These are phyloP conservation scores for Hypothenemus hampei DNA, from an alignment of 1,140 invertebrate genomes.

Conservation along the genomic window DNA sequence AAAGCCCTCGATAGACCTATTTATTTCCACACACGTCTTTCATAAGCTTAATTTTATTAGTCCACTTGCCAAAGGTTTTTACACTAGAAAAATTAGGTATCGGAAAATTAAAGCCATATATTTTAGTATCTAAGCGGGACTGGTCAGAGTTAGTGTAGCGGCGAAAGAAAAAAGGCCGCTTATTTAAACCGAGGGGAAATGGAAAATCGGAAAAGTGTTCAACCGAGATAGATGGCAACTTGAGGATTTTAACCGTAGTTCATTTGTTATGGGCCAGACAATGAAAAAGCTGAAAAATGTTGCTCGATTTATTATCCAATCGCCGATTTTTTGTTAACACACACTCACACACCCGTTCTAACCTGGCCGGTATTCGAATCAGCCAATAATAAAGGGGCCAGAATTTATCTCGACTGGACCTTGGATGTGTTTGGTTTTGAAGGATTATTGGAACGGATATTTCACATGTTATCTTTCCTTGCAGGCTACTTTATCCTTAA, in stretches of 20 bases:
- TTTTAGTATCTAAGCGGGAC: conserved; percentile 11
- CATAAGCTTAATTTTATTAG: too few relatives aligned
- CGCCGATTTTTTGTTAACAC: conserved; percentile 15
- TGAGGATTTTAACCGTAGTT: conserved; percentile 25
- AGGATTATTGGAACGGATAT: conserved; percentile 8
- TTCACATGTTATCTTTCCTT: conserved; percentile 1
- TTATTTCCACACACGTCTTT: too few relatives aligned
- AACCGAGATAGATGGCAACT: conserved; percentile 27
- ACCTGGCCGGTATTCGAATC: conserved; percentile 2
- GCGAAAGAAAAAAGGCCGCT: conserved; percentile 15
- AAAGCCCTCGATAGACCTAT: not conserved
- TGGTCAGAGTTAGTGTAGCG: not conserved
- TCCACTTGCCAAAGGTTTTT: too few relatives aligned
- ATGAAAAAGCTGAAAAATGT: conserved; percentile 26
- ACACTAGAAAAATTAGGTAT: conserved; percentile 25
- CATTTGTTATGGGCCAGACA: conserved; percentile 23
- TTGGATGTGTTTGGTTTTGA: conserved; percentile 9
- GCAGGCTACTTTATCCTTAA: too few relatives aligned
- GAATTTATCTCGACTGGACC: conserved; percentile 6
- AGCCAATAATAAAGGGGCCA: conserved; percentile 6
- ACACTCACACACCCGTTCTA: too few relatives aligned
- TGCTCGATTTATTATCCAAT: conserved; percentile 16
- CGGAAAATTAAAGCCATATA: conserved; percentile 24
- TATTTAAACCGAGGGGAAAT: conserved; percentile 21
- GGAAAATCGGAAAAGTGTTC: conserved; percentile 26